Evolutionary conservation across 1,140 invertebrate genomes (phyloP).

Genomic region (Globodera rostochiensis): DNA sequence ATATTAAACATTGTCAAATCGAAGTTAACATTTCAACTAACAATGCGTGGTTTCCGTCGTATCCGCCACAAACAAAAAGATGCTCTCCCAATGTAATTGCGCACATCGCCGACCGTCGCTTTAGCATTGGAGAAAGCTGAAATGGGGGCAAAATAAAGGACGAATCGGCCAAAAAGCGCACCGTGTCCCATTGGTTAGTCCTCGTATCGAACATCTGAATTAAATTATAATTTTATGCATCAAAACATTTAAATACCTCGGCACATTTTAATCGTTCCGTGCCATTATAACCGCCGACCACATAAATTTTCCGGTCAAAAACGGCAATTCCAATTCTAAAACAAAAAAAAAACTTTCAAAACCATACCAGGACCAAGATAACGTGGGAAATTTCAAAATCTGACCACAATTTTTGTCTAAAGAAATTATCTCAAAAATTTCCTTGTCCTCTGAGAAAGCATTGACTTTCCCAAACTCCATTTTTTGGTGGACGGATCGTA

Average conservation of each 20-base stretch:
- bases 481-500: conserved; percentile 77
- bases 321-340: conserved; percentile 82
- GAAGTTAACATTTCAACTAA: neutral
- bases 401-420: neutral
- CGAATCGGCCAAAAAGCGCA: conserved; percentile 67
- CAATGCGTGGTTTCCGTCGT: conserved; percentile 67
- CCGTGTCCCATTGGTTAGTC: conserved; percentile 77
- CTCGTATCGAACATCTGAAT: conserved; percentile 76
- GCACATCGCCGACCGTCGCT: conserved; percentile 48
- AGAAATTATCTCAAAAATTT: neutral
- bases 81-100: conserved; percentile 32
- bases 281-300: conserved; percentile 77
- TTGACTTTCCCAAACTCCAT: conserved; percentile 80
- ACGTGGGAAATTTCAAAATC: no score
- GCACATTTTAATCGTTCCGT: conserved; percentile 80
- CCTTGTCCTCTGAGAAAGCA: conserved; percentile 76
- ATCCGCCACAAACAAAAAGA: conserved; percentile 56
- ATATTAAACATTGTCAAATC: no score
- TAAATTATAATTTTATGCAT: neutral
- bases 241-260: conserved; percentile 68
- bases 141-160: conserved; percentile 1
- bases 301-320: conserved; percentile 73
- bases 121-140: conserved; percentile 28
- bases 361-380: neutral
- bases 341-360: neutral